phyloP scores from a whole-genome alignment of 1,140 invertebrate genomes.

The Zophobas atratus region DNA sequence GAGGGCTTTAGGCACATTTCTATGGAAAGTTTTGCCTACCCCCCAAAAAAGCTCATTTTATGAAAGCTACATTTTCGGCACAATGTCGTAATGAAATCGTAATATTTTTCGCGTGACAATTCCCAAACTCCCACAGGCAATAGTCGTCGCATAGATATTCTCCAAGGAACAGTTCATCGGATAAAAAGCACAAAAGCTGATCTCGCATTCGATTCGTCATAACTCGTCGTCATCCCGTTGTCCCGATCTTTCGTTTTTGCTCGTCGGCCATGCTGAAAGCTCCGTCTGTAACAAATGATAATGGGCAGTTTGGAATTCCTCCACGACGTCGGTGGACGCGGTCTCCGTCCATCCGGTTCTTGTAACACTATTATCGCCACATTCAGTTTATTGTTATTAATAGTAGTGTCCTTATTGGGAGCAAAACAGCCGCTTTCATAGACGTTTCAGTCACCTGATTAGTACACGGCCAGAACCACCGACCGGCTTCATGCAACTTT shows the following conservation, averaged over 20 bases:
- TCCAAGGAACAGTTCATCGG: too few relatives aligned
- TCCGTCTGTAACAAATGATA: conserved; percentile 64
- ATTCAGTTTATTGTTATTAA: conserved; percentile 69
- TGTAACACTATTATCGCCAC: conserved; percentile 67
- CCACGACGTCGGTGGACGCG: conserved; percentile 53
- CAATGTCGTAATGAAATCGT: too few relatives aligned
- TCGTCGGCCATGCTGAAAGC: conserved; percentile 58
- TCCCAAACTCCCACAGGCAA: too few relatives aligned
- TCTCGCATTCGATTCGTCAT: not conserved
- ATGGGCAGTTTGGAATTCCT: conserved; percentile 65
- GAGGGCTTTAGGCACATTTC: too few relatives aligned
- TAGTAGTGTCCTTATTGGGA: conserved; percentile 66
- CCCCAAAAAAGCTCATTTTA: too few relatives aligned
- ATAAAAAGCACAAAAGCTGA: too few relatives aligned
- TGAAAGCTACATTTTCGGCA: too few relatives aligned
- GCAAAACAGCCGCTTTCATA: conserved; percentile 61
- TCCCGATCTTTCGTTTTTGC: conserved; percentile 47
- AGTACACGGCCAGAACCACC: conserved; percentile 53
- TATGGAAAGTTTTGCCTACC: too few relatives aligned
- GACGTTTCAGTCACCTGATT: conserved; percentile 66
- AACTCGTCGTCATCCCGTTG: conserved; percentile 4
- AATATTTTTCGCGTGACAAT: too few relatives aligned
- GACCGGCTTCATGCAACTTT: conserved; percentile 57
- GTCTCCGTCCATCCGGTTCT: conserved; percentile 59
- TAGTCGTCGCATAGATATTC: too few relatives aligned